Base-by-base conservation (phyloP, 2,113 vertebrate genomes). In the Dendrocopos noguchii region DNA sequence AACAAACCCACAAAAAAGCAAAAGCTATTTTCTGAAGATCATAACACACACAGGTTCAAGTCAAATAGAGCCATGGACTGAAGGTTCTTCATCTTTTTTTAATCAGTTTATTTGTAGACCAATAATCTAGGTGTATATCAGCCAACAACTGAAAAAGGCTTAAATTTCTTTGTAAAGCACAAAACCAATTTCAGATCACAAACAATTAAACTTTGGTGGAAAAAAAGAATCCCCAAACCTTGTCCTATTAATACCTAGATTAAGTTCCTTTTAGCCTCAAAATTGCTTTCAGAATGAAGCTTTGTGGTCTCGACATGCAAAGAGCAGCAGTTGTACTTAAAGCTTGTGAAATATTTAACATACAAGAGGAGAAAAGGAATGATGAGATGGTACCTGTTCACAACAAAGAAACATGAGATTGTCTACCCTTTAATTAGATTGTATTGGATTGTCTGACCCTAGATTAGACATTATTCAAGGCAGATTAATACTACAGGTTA, bases 401-500 rank as follows among this genome's bases (percentile, higher is more conserved):
- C 11, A 57, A 47, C 36, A 31, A 73, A 31, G 3, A 52, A 82
- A 61, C 77, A 46, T 13, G 11, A 33, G 0, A 11, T 10, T 31
- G 2, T 42, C 60, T 74, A 63, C 4, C 14, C 12, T 78, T 61
- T 63, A n/a, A 56, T 80, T 86, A 19, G 50, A 52, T 25, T 52
- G 25, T 52, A 52, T 52, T 13, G 50, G 22, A 25, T 25, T 52
- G 22, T 13, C 50, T 52, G 22, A 22, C 22, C 50, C 22, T 25
- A 52, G 42, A 71, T 12, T 2, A 74, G 3, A 28, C 1, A 7
- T 64, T 63, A 8, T 71, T 24, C 17, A 12, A 22, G 12, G 15
- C 2, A 46, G 9, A n/a, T 0, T 0, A 52, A 46, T 33, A 9
- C 5, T 42, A 34, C 16, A 57, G 5, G 21, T 52, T 60, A 27